Conservation (phyloP, 2,888 invertebrate genomes). For the Thecocarcelia acutangulata region DNA sequence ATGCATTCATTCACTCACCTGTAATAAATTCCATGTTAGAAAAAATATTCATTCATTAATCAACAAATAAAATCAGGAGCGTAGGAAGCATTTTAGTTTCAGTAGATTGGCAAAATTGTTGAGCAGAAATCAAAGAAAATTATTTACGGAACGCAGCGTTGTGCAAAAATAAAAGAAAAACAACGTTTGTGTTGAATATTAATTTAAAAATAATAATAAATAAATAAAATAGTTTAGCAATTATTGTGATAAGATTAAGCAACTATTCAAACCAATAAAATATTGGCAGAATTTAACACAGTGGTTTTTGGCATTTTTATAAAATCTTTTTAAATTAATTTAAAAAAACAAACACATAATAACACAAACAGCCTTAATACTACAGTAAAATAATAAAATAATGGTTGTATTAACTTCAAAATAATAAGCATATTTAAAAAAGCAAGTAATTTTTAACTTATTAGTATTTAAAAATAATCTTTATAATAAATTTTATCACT, state of each 20-base stretch:
- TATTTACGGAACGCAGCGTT: slow-evolving; percentile 51
- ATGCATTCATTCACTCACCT: too few relatives aligned
- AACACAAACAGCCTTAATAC: slow-evolving; percentile 77
- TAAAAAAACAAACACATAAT: slow-evolving; percentile 69
- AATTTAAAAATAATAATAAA: slow-evolving; percentile 3
- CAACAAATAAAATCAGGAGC: slow-evolving; percentile 41
- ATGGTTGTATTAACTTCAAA: too few relatives aligned
- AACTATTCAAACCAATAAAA: slow-evolving; percentile 19
- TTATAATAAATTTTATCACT: too few relatives aligned
- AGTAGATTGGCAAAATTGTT: slow-evolving; percentile 38
- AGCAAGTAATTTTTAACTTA: too few relatives aligned
- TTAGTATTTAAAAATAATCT: too few relatives aligned
- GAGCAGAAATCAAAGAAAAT: slow-evolving; percentile 28
- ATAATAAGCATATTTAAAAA: too few relatives aligned
- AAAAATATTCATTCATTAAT: slow-evolving; percentile 24
- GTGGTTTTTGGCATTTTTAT: not conserved
- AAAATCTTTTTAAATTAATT: not conserved
- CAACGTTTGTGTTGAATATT: slow-evolving; percentile 15
- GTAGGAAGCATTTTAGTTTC: slow-evolving; percentile 39
- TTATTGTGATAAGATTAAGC: slow-evolving; percentile 63
- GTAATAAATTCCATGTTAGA: slow-evolving; percentile 4
- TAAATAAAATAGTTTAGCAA: slow-evolving; percentile 66
- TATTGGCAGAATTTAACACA: slow-evolving; percentile 28
- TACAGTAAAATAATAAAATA: slow-evolving; percentile 48
- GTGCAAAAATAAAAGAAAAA: slow-evolving; percentile 56